Evolutionary conservation across 2,888 invertebrate species (phyloP).

Genomic region (Meteorus cinctellus): DNA sequence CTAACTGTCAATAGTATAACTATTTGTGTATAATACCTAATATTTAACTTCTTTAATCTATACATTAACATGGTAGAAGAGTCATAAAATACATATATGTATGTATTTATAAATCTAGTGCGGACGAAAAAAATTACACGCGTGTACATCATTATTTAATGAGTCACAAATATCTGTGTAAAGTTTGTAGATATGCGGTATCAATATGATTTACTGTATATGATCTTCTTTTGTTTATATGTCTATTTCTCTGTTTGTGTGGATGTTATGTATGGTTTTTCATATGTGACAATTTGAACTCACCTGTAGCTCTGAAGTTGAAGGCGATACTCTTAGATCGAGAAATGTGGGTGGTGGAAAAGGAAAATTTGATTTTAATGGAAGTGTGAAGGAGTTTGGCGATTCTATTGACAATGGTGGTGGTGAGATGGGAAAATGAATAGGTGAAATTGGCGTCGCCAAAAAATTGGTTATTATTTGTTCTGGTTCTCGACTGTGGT

Average conservation of each 20-base stretch:
- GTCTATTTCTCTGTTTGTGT: not conserved
- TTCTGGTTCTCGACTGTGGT: conserved; percentile 46
- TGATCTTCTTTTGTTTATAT: no score
- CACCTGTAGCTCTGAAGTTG: conserved; percentile 70
- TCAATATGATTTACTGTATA: no score
- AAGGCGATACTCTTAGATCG: conserved; percentile 69
- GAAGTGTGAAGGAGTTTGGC: conserved; percentile 72
- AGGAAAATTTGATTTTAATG: conserved; percentile 63
- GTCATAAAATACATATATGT: not conserved
- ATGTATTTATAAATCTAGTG: not conserved
- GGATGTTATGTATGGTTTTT: not conserved
- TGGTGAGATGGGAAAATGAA: conserved; percentile 74
- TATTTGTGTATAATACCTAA: conserved; percentile 7
- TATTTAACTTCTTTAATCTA: not conserved
- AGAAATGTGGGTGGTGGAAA: conserved; percentile 70
- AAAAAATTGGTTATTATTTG: conserved; percentile 45
- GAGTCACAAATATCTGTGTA: no score
- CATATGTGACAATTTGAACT: conserved; percentile 55
- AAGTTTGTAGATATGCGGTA: no score
- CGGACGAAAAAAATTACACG: not conserved
- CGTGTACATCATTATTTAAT: not conserved
- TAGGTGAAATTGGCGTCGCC: conserved; percentile 73
- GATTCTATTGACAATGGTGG: conserved; percentile 78
- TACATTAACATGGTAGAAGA: not conserved
- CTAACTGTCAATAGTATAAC: not conserved